Evolutionary conservation across 1,140 invertebrate genomes (phyloP).

Genomic region (Aphis gossypii): DNA sequence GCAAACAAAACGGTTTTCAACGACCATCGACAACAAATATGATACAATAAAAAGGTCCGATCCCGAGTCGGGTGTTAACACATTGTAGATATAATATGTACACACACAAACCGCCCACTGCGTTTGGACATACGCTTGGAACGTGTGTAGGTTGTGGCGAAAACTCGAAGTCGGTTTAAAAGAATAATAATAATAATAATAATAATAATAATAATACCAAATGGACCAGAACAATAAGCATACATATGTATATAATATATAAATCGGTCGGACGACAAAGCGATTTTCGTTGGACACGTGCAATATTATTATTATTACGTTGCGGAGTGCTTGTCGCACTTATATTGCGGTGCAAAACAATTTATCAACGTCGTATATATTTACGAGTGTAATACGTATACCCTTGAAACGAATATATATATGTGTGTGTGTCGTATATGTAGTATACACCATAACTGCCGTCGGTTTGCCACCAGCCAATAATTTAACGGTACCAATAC

Average conservation of each 20-base stretch:
- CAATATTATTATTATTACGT: slow-evolving; percentile 14
- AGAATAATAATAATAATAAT: slow-evolving; percentile 9
- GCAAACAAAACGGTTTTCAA: background rate
- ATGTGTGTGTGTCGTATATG: background rate
- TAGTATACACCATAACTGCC: background rate
- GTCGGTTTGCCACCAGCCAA: background rate
- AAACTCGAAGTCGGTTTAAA: background rate
- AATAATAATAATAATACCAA: slow-evolving; percentile 26
- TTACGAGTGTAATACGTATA: background rate
- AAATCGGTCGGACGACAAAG: background rate
- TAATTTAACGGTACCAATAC: slow-evolving; percentile 17
- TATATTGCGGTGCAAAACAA: slow-evolving; percentile 7
- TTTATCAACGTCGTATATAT: background rate
- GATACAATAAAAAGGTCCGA: slow-evolving; percentile 12
- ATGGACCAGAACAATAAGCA: slow-evolving; percentile 43
- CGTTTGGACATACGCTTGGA: background rate
- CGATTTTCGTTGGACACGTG: background rate
- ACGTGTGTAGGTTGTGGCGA: slow-evolving; percentile 14
- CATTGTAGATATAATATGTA: background rate
- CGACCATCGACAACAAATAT: background rate
- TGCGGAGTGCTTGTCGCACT: background rate
- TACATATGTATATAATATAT: background rate
- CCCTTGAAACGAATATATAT: slow-evolving; percentile 40
- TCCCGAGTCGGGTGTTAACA: slow-evolving; percentile 19
- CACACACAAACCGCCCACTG: slow-evolving; percentile 42